Percentiles rank a stretch among this genome's conserved stretches.
Conservation (phyloP, 2,797 vertebrate genomes). For the Garrulus glandarius region DNA sequence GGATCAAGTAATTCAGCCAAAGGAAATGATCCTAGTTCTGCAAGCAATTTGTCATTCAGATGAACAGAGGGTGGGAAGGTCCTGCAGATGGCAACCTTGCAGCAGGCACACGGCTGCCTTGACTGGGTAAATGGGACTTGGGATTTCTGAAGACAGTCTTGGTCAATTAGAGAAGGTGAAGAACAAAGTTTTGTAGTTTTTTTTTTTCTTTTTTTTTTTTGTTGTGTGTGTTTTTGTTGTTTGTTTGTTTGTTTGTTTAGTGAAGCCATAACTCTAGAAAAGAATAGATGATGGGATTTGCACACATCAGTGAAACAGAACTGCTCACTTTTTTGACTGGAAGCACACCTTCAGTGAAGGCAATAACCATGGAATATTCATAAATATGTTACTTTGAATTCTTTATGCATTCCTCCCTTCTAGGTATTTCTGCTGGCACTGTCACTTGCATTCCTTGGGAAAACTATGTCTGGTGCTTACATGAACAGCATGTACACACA, state of each 20-base stretch:
- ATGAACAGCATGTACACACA: constrained; percentile 93
- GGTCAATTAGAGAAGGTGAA: background rate
- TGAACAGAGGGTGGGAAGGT: background rate
- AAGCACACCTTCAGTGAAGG: background rate
- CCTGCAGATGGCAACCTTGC: constrained; percentile 56
- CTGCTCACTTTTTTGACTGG: background rate
- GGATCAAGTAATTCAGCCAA: rapidly evolving
- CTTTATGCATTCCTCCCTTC: background rate
- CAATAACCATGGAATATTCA: background rate
- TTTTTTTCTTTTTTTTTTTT: rapidly evolving
- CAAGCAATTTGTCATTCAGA: background rate
- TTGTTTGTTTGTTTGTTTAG: background rate
- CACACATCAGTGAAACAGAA: background rate
- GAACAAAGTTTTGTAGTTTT: background rate
- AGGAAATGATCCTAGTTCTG: background rate
- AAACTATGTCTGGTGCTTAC: constrained; percentile 86
- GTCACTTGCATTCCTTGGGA: constrained; percentile 86
- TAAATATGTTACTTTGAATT: background rate
- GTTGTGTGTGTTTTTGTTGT: background rate
- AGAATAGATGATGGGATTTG: background rate
- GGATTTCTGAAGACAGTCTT: background rate
- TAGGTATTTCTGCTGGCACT: constrained; percentile 87
- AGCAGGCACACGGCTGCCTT: background rate
- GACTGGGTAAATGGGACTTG: background rate
- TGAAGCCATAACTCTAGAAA: background rate